Conservation (phyloP, 2,888 invertebrate species). For the Eustalomyia histrio region DNA sequence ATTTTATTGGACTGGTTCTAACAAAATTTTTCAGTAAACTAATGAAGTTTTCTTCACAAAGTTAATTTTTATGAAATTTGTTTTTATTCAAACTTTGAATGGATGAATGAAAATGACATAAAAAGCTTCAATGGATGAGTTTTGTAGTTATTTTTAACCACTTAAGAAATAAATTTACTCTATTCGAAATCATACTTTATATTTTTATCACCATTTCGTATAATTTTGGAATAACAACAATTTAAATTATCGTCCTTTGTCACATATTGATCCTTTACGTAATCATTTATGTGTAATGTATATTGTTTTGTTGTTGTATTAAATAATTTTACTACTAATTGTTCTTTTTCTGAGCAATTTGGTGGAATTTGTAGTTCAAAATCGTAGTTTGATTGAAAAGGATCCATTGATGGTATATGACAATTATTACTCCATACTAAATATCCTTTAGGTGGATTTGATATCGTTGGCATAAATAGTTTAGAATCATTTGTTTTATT, state of each 20-base stretch:
- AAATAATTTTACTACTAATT: slow-evolving; percentile 67
- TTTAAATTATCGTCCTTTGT: slow-evolving; percentile 65
- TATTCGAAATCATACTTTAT: not conserved
- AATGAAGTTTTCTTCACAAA: no score
- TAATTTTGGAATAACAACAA: slow-evolving; percentile 75
- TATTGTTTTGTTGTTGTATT: slow-evolving; percentile 63
- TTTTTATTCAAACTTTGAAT: no score
- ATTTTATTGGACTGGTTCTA: no score
- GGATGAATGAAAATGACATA: no score
- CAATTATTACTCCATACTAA: slow-evolving; percentile 81
- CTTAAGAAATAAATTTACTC: no score
- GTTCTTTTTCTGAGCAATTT: slow-evolving; percentile 77
- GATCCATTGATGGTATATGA: slow-evolving; percentile 82
- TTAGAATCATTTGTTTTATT: not conserved
- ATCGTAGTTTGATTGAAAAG: slow-evolving; percentile 80
- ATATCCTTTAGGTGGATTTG: slow-evolving; percentile 10
- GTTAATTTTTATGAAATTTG: no score
- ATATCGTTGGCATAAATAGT: not conserved
- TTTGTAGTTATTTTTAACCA: no score
- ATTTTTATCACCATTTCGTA: slow-evolving; percentile 51
- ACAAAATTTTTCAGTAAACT: no score
- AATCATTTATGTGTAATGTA: slow-evolving; percentile 17
- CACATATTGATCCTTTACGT: slow-evolving; percentile 10
- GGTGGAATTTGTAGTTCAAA: slow-evolving; percentile 80
- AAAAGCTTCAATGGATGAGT: no score